A percentile compares a stretch with the other conserved stretches of the same genome.
phyloP scores from a whole-genome alignment of 2,888 invertebrate genomes.

The Ryuthela nishihirai region DNA sequence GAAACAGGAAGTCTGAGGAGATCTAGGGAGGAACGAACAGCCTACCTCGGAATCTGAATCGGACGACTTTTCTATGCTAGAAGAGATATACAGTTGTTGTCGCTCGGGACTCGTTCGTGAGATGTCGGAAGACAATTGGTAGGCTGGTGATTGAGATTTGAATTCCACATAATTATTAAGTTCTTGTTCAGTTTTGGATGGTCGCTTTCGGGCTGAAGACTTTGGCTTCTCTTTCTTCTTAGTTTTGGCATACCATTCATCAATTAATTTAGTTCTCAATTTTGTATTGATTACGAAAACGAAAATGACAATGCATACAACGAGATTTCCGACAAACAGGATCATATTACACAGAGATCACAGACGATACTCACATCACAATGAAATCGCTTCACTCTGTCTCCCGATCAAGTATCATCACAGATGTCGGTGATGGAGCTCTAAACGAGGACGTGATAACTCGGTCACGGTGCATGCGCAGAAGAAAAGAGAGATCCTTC shows the following conservation, averaged over 20 bases:
- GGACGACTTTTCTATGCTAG: too few species aligned
- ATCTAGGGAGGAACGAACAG: too few species aligned
- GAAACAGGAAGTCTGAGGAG: too few species aligned
- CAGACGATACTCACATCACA: constrained; percentile 16
- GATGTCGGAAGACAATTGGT: too few species aligned
- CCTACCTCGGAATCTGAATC: too few species aligned
- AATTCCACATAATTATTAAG: too few species aligned
- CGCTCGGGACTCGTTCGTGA: too few species aligned
- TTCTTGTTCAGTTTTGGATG: too few species aligned
- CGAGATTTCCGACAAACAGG: constrained; percentile 25
- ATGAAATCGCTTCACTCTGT: constrained; percentile 13
- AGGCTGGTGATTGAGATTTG: too few species aligned
- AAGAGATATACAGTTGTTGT: too few species aligned
- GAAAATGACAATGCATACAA: constrained; percentile 30
- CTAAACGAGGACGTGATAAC: constrained; percentile 21
- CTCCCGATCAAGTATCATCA: constrained; percentile 33
- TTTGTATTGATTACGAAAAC: constrained; percentile 32
- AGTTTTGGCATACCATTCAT: constrained; percentile 22
- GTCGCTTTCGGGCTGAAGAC: too few species aligned
- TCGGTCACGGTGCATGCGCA: constrained; percentile 39
- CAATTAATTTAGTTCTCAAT: constrained; percentile 22
- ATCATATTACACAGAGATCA: constrained; percentile 34
- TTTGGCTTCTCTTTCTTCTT: too few species aligned
- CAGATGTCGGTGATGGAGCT: constrained; percentile 6
- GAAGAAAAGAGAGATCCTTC: constrained; percentile 35